Evolutionary conservation across 2,113 vertebrate species (phyloP).

Genomic region (Protobothrops flavoviridis): DNA sequence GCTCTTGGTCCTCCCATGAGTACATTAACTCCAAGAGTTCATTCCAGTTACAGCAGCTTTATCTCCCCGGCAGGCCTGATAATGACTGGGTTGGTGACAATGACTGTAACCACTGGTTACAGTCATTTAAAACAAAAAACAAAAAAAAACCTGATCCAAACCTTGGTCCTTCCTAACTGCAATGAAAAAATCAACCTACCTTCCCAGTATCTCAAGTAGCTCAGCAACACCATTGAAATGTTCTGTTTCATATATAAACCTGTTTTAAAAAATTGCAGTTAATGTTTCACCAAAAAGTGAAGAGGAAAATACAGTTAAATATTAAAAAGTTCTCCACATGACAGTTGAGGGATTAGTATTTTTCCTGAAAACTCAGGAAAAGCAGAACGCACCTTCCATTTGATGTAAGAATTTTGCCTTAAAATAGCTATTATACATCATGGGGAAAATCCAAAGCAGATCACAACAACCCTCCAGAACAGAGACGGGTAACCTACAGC

Average conservation of each 20-base stretch:
- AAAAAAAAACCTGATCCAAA: not conserved
- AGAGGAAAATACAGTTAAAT: not conserved
- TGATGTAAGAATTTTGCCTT: not conserved
- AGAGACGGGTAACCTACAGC: not conserved
- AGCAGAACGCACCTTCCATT: not conserved
- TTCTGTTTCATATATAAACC: constrained; percentile 87
- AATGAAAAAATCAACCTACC: constrained; percentile 65
- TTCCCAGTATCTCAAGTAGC: constrained; percentile 83
- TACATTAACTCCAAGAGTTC: not conserved
- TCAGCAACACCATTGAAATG: constrained; percentile 86
- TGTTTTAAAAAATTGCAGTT: constrained; percentile 40
- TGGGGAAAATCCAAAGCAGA: not conserved
- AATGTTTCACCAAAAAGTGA: constrained; percentile 22
- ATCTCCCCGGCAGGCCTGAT: not conserved
- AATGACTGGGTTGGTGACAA: not conserved
- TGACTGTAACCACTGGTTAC: not conserved
- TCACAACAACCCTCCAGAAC: not conserved
- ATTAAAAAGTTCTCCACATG: not conserved
- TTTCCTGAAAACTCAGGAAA: not conserved
- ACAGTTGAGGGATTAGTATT: not conserved
- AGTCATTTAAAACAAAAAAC: too few species aligned
- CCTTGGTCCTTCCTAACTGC: not conserved
- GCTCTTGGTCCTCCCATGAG: not conserved
- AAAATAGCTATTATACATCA: not conserved
- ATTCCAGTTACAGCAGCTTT: not conserved